Conservation (phyloP, 2,888 invertebrate genomes). For the Trissonchulus sp. region DNA sequence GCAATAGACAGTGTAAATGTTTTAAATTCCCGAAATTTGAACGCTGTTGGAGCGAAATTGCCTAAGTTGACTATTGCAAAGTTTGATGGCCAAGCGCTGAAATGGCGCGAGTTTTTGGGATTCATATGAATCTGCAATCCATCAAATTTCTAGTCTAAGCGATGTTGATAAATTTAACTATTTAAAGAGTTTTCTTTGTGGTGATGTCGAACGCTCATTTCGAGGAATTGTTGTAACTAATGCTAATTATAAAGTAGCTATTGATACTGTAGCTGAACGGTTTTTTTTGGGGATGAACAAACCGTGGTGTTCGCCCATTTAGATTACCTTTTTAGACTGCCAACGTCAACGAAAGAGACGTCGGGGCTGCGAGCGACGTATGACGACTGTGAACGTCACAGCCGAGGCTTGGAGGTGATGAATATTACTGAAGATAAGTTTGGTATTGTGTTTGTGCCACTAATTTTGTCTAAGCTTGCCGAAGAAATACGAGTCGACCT, state of each 20-base stretch:
- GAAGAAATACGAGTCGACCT: neutral
- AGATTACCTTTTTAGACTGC: neutral
- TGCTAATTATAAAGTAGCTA: conserved; percentile 21
- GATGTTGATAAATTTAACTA: conserved; percentile 20
- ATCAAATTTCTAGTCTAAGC: neutral
- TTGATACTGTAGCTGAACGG: conserved; percentile 5
- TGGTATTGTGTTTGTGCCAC: neutral
- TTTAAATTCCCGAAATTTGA: neutral
- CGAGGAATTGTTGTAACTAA: neutral
- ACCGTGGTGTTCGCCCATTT: conserved; percentile 9
- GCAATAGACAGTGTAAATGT: too few species aligned
- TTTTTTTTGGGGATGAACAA: conserved; percentile 17
- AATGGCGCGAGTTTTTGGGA: conserved; percentile 16
- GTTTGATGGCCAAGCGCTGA: neutral
- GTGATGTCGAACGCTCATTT: neutral
- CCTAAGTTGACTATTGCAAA: neutral
- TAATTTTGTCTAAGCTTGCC: neutral
- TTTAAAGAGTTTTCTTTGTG: neutral
- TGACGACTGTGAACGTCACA: conserved; percentile 22
- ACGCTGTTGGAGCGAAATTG: neutral
- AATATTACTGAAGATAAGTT: conserved; percentile 4
- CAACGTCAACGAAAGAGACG: neutral
- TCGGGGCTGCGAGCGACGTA: neutral
- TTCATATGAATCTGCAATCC: neutral
- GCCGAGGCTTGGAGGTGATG: conserved; percentile 2